phyloP scores from a whole-genome alignment of 2,797 vertebrate genomes.

The Morelia viridis region DNA sequence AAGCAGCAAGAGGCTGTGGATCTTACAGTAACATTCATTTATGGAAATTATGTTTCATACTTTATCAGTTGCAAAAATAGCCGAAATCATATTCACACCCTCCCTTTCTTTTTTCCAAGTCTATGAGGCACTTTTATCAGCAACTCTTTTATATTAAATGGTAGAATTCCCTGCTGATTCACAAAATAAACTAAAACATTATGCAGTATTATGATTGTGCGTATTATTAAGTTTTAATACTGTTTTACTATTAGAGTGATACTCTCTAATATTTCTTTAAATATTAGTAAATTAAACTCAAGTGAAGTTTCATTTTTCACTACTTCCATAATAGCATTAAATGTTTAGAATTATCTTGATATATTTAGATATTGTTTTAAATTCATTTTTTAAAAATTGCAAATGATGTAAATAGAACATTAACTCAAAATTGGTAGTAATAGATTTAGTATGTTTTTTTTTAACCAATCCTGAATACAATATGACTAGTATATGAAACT shows the following conservation, averaged over 20 bases:
- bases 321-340: not conserved
- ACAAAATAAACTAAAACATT: constrained; percentile 12
- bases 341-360: not conserved
- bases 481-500: not conserved
- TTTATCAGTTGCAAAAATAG: not conserved
- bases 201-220: not conserved
- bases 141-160: not conserved
- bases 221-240: not conserved
- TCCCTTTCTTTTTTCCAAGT: not conserved
- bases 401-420: not conserved
- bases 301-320: constrained; percentile 3
- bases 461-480: constrained; percentile 7
- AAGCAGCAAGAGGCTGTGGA: not conserved
- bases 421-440: not conserved
- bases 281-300: constrained; percentile 1
- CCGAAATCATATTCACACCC: constrained; percentile 5
- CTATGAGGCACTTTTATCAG: constrained; percentile 15
- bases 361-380: not conserved
- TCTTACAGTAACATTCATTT: not conserved
- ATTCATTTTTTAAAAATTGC: not conserved
- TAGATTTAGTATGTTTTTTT: not conserved
- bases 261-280: not conserved
- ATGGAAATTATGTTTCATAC: not conserved
- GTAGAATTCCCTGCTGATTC: constrained; percentile 14
- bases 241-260: not conserved